Percentiles rank a stretch among this genome's conserved stretches.
Evolutionary conservation across 2,888 invertebrate genomes (phyloP).

Genomic region (Myathropa florea): DNA sequence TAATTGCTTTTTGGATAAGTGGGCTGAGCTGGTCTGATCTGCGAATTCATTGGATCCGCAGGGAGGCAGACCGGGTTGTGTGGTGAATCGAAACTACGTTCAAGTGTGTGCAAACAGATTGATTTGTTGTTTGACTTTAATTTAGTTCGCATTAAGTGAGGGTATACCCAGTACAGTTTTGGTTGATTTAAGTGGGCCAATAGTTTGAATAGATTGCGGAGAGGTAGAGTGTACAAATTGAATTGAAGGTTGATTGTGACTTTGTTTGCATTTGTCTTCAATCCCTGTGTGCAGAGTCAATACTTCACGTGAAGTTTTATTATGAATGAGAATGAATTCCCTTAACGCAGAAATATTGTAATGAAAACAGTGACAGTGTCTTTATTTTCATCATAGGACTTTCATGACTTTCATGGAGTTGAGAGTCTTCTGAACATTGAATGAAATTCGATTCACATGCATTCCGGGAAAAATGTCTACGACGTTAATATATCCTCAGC

Average conservation of each 20-base stretch:
- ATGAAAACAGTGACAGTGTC: too few species aligned
- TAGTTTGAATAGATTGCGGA: conserved; percentile 29
- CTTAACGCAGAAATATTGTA: too few species aligned
- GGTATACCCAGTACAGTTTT: conserved; percentile 8
- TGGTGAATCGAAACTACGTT: conserved; percentile 3
- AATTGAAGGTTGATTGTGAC: conserved; percentile 32
- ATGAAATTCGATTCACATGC: too few species aligned
- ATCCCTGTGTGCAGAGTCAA: not conserved
- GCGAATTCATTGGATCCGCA: not conserved
- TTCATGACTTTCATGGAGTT: too few species aligned
- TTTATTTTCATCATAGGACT: too few species aligned
- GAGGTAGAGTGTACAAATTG: conserved; percentile 8
- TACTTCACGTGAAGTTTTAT: not conserved
- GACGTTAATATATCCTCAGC: too few species aligned
- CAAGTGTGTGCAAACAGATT: conserved; percentile 51
- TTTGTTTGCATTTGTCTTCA: conserved; percentile 38
- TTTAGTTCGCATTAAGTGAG: conserved; percentile 56
- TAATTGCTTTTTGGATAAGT: conserved; percentile 62
- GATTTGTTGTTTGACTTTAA: conserved; percentile 65
- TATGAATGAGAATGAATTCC: too few species aligned
- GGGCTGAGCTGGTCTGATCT: not conserved
- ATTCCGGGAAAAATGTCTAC: too few species aligned
- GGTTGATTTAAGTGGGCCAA: conserved; percentile 47
- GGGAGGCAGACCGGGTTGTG: not conserved
- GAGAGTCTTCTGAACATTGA: too few species aligned